Evolutionary conservation across 2,888 invertebrate genomes (phyloP).

Genomic region (Torymus texanus): DNA sequence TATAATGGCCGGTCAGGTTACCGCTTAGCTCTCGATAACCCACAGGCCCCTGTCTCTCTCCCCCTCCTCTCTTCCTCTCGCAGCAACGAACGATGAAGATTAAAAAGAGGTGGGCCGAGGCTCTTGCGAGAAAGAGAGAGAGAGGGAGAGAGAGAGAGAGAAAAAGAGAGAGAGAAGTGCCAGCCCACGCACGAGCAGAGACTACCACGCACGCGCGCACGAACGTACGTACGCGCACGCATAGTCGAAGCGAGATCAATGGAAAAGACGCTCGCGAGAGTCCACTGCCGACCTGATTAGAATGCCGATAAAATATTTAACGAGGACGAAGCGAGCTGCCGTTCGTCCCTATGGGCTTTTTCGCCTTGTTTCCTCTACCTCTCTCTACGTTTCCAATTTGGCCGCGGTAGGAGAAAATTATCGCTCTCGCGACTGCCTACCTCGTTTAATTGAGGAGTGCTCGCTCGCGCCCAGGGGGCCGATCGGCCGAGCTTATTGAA

Average conservation of each 20-base stretch:
- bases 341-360: conserved; percentile 1
- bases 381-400: conserved; percentile 23
- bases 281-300: conserved; percentile 47
- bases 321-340: conserved; percentile 39
- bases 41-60: conserved; percentile 29
- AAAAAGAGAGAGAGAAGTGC: not conserved
- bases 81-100: conserved; percentile 53
- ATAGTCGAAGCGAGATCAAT: conserved; percentile 50
- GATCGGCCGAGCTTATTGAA: conserved; percentile 49
- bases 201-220: not conserved
- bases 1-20: conserved; percentile 73
- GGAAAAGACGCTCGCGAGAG: conserved; percentile 40
- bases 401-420: conserved; percentile 51
- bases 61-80: conserved; percentile 2
- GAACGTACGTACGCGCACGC: conserved; percentile 15
- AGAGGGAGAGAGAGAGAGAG: conserved; percentile 6
- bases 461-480: conserved; percentile 6
- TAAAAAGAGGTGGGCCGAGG: conserved; percentile 55
- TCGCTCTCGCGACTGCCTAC: conserved; percentile 27
- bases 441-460: conserved; percentile 35
- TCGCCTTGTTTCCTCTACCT: conserved; percentile 2
- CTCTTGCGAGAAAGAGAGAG: not conserved
- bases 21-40: conserved; percentile 65
- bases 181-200: not conserved
- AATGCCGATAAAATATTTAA: conserved; percentile 57